A percentile compares a stretch with the other conserved stretches of the same genome.
These are phyloP conservation scores for Andrena bucephala DNA, from an alignment of 2,888 invertebrate genomes.

Conservation along the genomic window DNA sequence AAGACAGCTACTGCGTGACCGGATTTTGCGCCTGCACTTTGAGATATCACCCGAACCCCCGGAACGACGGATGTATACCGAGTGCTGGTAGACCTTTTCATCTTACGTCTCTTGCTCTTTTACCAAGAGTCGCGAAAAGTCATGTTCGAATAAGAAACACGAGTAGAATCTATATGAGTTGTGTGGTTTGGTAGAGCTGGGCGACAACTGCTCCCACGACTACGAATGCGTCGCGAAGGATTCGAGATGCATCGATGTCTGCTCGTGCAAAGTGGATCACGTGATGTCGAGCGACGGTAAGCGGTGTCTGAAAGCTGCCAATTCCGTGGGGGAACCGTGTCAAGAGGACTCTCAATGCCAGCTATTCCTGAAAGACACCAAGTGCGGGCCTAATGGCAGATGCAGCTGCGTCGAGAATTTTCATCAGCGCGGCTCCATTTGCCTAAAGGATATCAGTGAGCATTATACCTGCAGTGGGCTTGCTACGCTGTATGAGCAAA, in stretches of 20 bases:
- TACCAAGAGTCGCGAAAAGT: neutral
- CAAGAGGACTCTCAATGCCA: conserved; percentile 79
- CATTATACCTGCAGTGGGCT: conserved; percentile 1
- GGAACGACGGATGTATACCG: conserved; percentile 78
- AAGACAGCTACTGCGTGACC: conserved; percentile 78
- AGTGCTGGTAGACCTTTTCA: conserved; percentile 76
- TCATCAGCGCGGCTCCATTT: conserved; percentile 75
- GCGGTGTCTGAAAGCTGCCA: conserved; percentile 80
- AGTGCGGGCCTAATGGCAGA: conserved; percentile 70
- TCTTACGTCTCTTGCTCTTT: neutral
- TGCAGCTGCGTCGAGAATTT: conserved; percentile 76
- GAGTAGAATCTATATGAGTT: conserved; percentile 5
- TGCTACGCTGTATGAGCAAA: neutral
- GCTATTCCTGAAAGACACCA: conserved; percentile 74
- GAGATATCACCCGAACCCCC: conserved; percentile 78
- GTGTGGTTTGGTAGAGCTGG: conserved; percentile 71
- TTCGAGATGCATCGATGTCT: conserved; percentile 79
- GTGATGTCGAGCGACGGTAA: conserved; percentile 76
- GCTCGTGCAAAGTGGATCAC: conserved; percentile 81
- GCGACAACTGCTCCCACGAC: conserved; percentile 78
- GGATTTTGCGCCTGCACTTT: conserved; percentile 82
- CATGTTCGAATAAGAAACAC: too few species aligned
- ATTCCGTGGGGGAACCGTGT: conserved; percentile 79
- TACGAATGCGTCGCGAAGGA: conserved; percentile 81
- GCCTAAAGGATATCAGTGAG: conserved; percentile 75